Conservation (phyloP, 2,888 invertebrate genomes). For the Thumatha senex region DNA sequence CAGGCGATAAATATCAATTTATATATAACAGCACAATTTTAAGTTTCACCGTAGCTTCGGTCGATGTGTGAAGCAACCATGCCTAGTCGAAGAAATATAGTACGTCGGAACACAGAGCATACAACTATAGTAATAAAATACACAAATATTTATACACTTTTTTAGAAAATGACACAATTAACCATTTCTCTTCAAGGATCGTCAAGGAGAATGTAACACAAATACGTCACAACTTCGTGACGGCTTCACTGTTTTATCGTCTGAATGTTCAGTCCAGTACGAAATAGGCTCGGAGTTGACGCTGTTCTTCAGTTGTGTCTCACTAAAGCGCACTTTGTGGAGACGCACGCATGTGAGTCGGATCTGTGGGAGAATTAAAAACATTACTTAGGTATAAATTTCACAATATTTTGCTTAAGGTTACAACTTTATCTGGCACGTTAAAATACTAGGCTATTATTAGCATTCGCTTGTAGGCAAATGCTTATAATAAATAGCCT, state of each 20-base stretch:
- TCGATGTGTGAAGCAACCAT: too few relatives aligned
- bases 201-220: slow-evolving; percentile 47
- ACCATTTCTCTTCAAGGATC: background rate
- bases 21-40: too few relatives aligned
- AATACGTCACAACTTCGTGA: slow-evolving; percentile 62
- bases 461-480: too few relatives aligned
- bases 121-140: background rate
- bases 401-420: too few relatives aligned
- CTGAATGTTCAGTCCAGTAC: slow-evolving; percentile 51
- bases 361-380: slow-evolving; percentile 31
- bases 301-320: slow-evolving; percentile 49
- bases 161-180: background rate
- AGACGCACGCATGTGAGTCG: slow-evolving; percentile 36
- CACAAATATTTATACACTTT: background rate
- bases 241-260: slow-evolving; percentile 41
- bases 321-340: slow-evolving; percentile 54
- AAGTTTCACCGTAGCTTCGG: too few relatives aligned
- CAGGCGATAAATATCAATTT: too few relatives aligned
- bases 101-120: too few relatives aligned
- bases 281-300: slow-evolving; percentile 59
- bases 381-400: too few relatives aligned
- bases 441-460: too few relatives aligned
- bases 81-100: too few relatives aligned
- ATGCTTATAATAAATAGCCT: too few relatives aligned
- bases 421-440: too few relatives aligned